Evolutionary conservation across 2,113 vertebrate genomes (phyloP), one percentile per base, ranked within the genome.

Genomic region (Semicossyphus pulcher): DNA sequence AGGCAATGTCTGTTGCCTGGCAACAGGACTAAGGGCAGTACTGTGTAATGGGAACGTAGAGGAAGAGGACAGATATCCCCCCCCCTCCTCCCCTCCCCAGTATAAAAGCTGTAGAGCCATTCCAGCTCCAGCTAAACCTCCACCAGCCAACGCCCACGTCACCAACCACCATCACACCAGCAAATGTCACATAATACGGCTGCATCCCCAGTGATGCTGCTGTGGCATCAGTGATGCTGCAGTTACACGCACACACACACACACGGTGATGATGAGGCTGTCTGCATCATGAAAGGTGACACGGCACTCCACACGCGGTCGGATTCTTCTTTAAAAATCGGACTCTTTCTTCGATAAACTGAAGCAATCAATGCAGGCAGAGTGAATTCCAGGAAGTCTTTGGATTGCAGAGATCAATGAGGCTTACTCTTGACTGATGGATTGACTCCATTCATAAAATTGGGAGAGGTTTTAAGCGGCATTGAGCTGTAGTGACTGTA

Each of bases 1-100:
- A 94, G 89, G 94, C 92, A 82, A 92, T 77, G 78, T 68, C 81
- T 92, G 94, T 95, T 95, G 93, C 94, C 89, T 90, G 82, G 94
- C 93, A 94, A 95, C 93, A 91, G 83, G 86, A 86, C 81, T 76
- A 87, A 62, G 90, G 88, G 89, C 90, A 86, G 89, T 69, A 83
- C 78, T 56, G 77, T 88, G 90, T 85, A 86, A 87, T 86, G 89
- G 89, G 85, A 91, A 90, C 65, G 61, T 61, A 80, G 87, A 80
- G 60, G 87, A 87, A 85, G 78, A 92, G 86, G 90, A 92, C 81
- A 85, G 83, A 88, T 60, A 63, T 44, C 80, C 66, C 66, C 41
- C 67, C 36, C 21, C 37, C 67, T 15, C 25, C 23, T 11, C 14
- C 11, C 11, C 23, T 6, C 26, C 59, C 72, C 41, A 86, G 84